Evolutionary conservation across 2,888 invertebrate species (phyloP), one percentile per base, ranked within the genome.

Genomic region (Congeria kusceri): DNA sequence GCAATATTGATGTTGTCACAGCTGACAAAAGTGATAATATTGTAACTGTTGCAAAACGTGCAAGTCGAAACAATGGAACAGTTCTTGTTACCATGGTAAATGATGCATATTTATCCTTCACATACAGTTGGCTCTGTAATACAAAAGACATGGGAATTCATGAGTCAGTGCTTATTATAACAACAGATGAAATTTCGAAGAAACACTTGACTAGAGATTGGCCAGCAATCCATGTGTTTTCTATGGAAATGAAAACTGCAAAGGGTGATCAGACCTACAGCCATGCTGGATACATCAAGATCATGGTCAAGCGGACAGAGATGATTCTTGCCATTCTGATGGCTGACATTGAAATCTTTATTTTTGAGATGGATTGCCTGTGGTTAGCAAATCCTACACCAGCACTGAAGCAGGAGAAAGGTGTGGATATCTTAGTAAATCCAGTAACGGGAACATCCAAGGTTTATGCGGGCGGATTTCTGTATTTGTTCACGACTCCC

Each of bases 331-430:
- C 73, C 0, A 74, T 89, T 56, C 57, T 89, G 1, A 64, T 77
- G 61, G 67, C 83, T 15, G 65, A 83, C 20, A 59, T 89, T 27
- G 84, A 83, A 56, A 63, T 88, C 2, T 87, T 88, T 56, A 64
- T 88, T 7, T 90, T 90, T 78, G 90, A 90, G 70, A 87, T 88
- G 1, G 90, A 90, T 72, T 87, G 88, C 62, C 56, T 89, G 2
- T 90, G 88, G 87, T 57, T 89, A n/a, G 58, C 62, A n/a, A 86
- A 90, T 65, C 89, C 89, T 13, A 46, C 88, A 13, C 83, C 85
- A n/a, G 71, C 71, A 3, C 71, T 87, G 15, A 73, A 78, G 56
- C 71, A 59, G 28, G 57, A 62, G 9, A 59, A 59, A 13, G 73
- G 77, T 1, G 82, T 73, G 61, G 87, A 88, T 73, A 74, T 89